phyloP scores from a whole-genome alignment of 2,797 vertebrate genomes.

The Nyctalus aviator region DNA sequence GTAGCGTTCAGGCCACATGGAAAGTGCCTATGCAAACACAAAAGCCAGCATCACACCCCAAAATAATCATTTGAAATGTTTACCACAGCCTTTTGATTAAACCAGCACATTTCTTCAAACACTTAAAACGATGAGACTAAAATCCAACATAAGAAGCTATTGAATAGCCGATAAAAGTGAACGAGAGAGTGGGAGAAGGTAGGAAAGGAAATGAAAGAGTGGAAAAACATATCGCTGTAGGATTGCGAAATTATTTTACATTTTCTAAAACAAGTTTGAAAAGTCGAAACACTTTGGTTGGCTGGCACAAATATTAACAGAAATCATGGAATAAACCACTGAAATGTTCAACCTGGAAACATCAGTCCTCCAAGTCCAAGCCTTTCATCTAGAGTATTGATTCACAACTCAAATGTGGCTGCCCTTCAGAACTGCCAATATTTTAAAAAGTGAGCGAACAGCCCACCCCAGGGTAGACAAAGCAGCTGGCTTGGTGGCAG shows the following conservation, averaged over 20 bases:
- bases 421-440: too few species aligned
- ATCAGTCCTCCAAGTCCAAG: background rate
- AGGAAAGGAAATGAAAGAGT: background rate
- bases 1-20: background rate
- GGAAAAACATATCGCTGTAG: background rate
- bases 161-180: background rate
- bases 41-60: background rate
- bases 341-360: background rate
- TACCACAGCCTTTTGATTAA: background rate
- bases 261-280: constrained; percentile 22
- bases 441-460: background rate
- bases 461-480: background rate
- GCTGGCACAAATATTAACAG: background rate
- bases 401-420: background rate
- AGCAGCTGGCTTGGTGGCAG: background rate
- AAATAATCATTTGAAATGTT: background rate
- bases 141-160: background rate
- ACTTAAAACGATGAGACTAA: background rate
- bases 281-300: background rate
- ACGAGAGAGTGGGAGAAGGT: background rate
- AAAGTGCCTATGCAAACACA: constrained; percentile 7
- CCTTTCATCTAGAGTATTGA: background rate
- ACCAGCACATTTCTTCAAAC: background rate
- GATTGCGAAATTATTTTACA: background rate
- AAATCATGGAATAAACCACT: background rate